Base-by-base conservation (phyloP, 2,113 vertebrate species). In the Gulo gulo region DNA sequence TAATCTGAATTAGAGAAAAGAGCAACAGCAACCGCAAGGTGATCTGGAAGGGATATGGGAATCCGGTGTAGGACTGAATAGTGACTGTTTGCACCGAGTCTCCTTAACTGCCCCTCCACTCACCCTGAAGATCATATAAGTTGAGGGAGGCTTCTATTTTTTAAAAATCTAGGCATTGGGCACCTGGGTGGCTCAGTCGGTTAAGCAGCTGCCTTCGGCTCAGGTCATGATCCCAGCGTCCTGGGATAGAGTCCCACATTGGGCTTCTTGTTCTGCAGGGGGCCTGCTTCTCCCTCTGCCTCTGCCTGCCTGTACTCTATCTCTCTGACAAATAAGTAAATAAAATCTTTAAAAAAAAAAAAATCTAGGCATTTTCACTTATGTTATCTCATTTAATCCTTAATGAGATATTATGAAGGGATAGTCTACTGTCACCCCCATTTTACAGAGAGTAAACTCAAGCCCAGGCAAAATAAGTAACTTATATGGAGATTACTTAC, bases 391-490 rank as follows among this genome's bases (percentile, higher is more conserved):
- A 81, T 69, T 94, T 85, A 87, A 80, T 81, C 24, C 42, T 57
- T 24, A 88, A 31, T 88, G 39, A 92, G 88, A 92, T 86, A 15
- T 94, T 91, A 94, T 8, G 31, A 87, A 63, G 36, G 79, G 61
- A 89, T 21, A 67, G 47, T 86, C n/a, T 71, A 65, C 24, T 89
- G 34, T 55, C 39, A 78, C 5, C 52, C 57, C 69, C 26, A 65
- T 95, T 90, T 90, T 71, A 94, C n/a, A 96, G 20, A 93, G 29
- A 55, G 21, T 69, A 95, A 95, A 96, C 34, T 67, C 18, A 97
- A 94, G 39, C 61, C n/a, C 26, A 94, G 79, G 73, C 2, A 78
- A 52, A 97, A 79, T 69, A 81, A 91, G 73, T 52, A n/a, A 88
- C 47, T 87, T 76, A 69, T 26, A 21, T 63, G 61, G 55, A 55